phyloP scores from a whole-genome alignment of 92 coral and sea anemone genomes.

The Heteractis magnifica region DNA sequence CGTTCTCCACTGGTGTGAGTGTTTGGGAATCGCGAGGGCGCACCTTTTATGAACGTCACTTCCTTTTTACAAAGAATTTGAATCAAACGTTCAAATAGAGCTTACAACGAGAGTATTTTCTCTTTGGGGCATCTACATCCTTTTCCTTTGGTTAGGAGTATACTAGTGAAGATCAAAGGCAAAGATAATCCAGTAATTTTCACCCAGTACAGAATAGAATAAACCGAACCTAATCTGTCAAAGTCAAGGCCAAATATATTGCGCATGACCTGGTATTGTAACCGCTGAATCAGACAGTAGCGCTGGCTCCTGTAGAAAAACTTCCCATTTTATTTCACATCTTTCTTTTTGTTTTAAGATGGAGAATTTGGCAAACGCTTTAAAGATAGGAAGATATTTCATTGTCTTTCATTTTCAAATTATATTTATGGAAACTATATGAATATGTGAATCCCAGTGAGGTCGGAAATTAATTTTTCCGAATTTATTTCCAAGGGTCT shows the following conservation, averaged over 20 bases:
- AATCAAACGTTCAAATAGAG: slow-evolving; percentile 10
- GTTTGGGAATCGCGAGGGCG: slow-evolving; percentile 26
- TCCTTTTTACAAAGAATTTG: slow-evolving; percentile 13
- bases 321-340: neutral
- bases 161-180: neutral
- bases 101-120: slow-evolving; percentile 10
- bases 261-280: neutral
- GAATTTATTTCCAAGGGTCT: too few relatives aligned
- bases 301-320: neutral
- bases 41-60: slow-evolving; percentile 31
- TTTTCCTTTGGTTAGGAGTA: neutral
- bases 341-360: neutral
- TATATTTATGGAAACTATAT: neutral
- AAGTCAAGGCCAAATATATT: neutral
- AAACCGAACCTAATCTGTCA: neutral
- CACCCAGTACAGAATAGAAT: neutral
- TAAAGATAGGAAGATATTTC: too few relatives aligned
- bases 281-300: neutral
- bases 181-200: neutral
- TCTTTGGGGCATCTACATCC: slow-evolving; percentile 8
- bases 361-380: too few relatives aligned
- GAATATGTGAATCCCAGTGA: too few relatives aligned
- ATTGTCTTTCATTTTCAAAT: neutral
- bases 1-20: slow-evolving; percentile 19
- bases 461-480: too few relatives aligned